Percentiles rank a stretch among this genome's conserved stretches.
phyloP scores from a whole-genome alignment of 1,140 invertebrate genomes.

The Zaprionus camerounensis region DNA sequence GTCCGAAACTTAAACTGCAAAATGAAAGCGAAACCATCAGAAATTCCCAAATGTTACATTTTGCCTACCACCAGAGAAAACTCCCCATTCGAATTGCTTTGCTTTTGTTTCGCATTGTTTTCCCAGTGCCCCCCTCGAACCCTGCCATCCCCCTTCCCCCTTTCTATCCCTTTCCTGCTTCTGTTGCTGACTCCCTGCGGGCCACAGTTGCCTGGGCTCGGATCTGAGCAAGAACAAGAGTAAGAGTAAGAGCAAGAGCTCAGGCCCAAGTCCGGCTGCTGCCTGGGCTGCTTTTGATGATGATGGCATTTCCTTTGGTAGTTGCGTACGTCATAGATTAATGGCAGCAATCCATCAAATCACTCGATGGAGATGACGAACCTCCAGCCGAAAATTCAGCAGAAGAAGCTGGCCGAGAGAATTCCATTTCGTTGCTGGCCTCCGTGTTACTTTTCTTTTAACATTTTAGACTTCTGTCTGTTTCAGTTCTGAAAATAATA shows the following conservation, averaged over 20 bases:
- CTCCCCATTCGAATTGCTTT: conserved; percentile 45
- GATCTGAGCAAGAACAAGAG: conserved; percentile 11
- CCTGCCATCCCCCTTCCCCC: conserved; percentile 23
- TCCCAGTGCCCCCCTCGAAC: conserved; percentile 33
- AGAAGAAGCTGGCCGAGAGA: conserved; percentile 56
- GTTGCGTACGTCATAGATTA: conserved; percentile 85
- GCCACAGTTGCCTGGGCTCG: conserved; percentile 34
- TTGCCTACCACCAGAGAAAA: conserved; percentile 32
- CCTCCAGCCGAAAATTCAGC: conserved; percentile 73
- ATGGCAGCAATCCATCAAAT: conserved; percentile 85
- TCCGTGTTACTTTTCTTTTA: conserved; percentile 14
- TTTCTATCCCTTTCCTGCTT: conserved; percentile 16
- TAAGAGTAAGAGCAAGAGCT: neutral
- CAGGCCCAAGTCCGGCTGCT: conserved; percentile 18
- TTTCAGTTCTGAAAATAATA: neutral
- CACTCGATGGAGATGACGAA: conserved; percentile 84
- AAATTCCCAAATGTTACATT: conserved; percentile 76
- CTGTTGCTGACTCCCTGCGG: conserved; percentile 55
- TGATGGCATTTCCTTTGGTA: conserved; percentile 84
- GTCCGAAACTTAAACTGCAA: conserved; percentile 45
- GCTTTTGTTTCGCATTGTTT: conserved; percentile 53
- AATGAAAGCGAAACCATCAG: conserved; percentile 69
- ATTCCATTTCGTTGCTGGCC: conserved; percentile 17
- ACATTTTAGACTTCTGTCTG: conserved; percentile 7
- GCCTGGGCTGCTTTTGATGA: conserved; percentile 78